These are phyloP conservation scores for Drosophila repletoides DNA, from an alignment of 1,140 invertebrate genomes.

Conservation along the genomic window DNA sequence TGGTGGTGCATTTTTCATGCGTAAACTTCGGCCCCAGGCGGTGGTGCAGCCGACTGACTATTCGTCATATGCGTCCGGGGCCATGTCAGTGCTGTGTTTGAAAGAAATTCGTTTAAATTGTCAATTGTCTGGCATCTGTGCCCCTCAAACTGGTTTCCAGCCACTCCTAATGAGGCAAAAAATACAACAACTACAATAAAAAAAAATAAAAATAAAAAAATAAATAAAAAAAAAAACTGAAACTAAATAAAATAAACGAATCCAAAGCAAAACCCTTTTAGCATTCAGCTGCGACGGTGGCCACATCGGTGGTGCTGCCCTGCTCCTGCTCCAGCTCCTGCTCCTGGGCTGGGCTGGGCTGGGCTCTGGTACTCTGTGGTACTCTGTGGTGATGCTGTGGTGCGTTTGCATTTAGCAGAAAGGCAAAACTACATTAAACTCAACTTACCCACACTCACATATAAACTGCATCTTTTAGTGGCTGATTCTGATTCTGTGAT, in stretches of 20 bases:
- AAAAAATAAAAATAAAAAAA: constrained; percentile 18
- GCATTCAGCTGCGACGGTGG: constrained; percentile 69
- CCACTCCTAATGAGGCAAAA: constrained; percentile 68
- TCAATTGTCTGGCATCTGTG: constrained; percentile 70
- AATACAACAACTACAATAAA: not conserved
- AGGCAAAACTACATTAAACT: constrained; percentile 73
- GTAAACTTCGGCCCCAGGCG: constrained; percentile 65
- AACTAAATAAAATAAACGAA: constrained; percentile 45
- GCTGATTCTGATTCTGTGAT: constrained; percentile 59
- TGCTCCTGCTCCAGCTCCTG: constrained; percentile 27
- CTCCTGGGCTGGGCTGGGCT: too few relatives aligned
- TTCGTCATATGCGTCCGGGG: constrained; percentile 72
- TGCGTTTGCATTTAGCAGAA: constrained; percentile 76
- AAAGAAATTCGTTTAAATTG: constrained; percentile 80
- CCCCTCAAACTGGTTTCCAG: constrained; percentile 67
- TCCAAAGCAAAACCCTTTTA: constrained; percentile 68
- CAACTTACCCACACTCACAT: constrained; percentile 63
- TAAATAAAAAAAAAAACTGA: constrained; percentile 9
- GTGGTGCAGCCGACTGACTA: constrained; percentile 48
- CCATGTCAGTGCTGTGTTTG: constrained; percentile 71
- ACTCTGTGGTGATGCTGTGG: constrained; percentile 30
- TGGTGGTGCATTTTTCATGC: constrained; percentile 67
- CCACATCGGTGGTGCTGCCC: constrained; percentile 27
- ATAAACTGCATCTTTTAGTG: constrained; percentile 62
- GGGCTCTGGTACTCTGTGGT: too few relatives aligned